phyloP scores from a whole-genome alignment of 1,140 invertebrate species.

The Apocrypta bakeri region DNA sequence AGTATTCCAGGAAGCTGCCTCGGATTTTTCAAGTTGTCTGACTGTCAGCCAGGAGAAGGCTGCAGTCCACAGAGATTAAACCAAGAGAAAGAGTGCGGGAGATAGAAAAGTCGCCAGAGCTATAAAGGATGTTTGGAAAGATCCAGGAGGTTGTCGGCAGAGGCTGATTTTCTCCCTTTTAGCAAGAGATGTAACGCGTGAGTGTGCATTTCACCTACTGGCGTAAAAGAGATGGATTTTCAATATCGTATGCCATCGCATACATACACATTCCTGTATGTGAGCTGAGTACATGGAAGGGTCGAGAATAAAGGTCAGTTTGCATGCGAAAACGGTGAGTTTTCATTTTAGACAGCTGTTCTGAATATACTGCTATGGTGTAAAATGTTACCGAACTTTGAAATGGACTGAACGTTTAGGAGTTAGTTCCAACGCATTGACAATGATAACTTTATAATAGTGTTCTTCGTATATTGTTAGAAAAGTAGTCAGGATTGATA shows the following conservation, averaged over 20 bases:
- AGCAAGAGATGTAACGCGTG: not conserved
- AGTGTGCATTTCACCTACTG: not conserved
- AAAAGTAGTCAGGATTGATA: no score
- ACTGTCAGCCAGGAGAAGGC: not conserved
- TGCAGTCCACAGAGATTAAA: slow-evolving; percentile 16
- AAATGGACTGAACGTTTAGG: no score
- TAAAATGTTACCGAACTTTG: no score
- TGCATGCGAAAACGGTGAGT: not conserved
- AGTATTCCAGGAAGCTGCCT: not conserved
- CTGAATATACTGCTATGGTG: not conserved
- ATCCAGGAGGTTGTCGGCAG: not conserved
- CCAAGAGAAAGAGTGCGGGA: not conserved
- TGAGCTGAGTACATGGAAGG: not conserved
- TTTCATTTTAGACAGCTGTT: not conserved
- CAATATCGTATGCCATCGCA: slow-evolving; percentile 16
- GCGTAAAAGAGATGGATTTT: slow-evolving; percentile 18
- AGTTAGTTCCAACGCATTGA: no score
- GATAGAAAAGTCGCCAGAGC: not conserved
- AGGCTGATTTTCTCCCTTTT: not conserved
- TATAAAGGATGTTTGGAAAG: slow-evolving; percentile 13
- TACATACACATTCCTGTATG: not conserved
- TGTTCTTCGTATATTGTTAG: no score
- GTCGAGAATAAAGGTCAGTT: not conserved
- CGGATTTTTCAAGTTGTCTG: slow-evolving; percentile 12
- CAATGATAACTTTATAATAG: no score